Percentiles rank a stretch among this genome's conserved stretches.
These are phyloP conservation scores for Callipepla californica DNA, from an alignment of 2,113 vertebrate species.

Conservation along the genomic window DNA sequence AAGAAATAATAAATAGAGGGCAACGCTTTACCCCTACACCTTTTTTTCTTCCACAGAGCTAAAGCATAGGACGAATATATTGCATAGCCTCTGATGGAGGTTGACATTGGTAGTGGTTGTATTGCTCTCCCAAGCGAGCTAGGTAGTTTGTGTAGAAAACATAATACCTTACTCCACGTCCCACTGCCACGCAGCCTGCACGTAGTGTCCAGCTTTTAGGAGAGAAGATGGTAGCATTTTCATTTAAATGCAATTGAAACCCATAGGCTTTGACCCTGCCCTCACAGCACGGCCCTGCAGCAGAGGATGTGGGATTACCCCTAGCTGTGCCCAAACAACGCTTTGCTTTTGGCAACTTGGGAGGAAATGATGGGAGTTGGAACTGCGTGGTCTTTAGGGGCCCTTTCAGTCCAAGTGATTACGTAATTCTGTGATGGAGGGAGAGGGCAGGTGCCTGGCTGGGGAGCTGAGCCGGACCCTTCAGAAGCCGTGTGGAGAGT, in stretches of 20 bases:
- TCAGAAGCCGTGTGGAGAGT: neutral
- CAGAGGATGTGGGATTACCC: fast-evolving
- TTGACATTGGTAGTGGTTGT: neutral
- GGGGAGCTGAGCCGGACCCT: neutral
- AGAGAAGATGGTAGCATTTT: neutral
- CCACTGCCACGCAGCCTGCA: neutral
- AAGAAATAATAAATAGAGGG: neutral
- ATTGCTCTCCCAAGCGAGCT: neutral
- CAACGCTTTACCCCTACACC: neutral
- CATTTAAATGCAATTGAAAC: neutral
- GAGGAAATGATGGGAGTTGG: neutral
- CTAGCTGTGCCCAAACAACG: fast-evolving
- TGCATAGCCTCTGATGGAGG: neutral
- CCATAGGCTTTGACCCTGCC: neutral
- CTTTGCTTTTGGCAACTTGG: neutral
- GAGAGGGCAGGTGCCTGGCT: neutral
- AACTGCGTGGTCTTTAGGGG: neutral
- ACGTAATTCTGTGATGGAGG: neutral
- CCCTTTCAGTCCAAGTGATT: neutral
- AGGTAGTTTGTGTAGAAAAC: neutral
- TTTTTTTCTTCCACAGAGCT: neutral
- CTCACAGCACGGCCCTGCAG: neutral
- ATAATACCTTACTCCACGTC: neutral
- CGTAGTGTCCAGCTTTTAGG: neutral
- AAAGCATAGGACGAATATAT: neutral